Evolutionary conservation across 2,888 invertebrate genomes (phyloP), one percentile per base, ranked within the genome.

Genomic region (Drosophila trichaetosa): DNA sequence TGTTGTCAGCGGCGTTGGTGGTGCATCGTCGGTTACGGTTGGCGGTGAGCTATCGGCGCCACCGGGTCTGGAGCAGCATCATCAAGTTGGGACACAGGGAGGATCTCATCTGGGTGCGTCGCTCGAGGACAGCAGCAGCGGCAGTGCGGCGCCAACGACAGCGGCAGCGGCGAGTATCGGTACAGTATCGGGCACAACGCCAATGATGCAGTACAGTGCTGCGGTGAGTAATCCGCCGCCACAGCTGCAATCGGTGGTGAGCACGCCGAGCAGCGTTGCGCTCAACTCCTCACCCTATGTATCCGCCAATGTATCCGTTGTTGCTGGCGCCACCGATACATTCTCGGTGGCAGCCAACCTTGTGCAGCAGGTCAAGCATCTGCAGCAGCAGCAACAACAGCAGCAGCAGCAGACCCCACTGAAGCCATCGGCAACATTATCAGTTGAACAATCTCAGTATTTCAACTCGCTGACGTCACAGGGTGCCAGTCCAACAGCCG

Each of bases 401-500:
- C 87, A 79, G 56, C 89, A 72, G 27, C 93, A 70, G 93, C 94
- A 91, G 92, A 94, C 94, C 93, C 95, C 95, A 18, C 93, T 95
- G 91, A 95, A 94, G 75, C 94, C 95, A 92, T 93, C 93, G 38
- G 94, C 95, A 27, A 94, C 94, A 52, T 91, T 95, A 79, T 94
- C 94, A 64, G 95, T 94, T 56, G 95, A 95, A 87, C 95, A 95
- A 93, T 94, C 95, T 91, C 95, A 95, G 94, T 95, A 95, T 93
- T 94, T 95, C 68, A 94, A 93, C 89, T 93, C 93, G 62, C 87
- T 93, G 80, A 89, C 93, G 67, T 91, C 93, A 66, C 93, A 93
- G 70, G 69, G 90, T 70, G 86, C 79, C 38, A 84, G 84, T 57
- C 84, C 90, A 21, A 79, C 79, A 13, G 71, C 85, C 2, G 76